Conservation (phyloP, 2,113 vertebrate species). For the Mastomys natalensis region DNA sequence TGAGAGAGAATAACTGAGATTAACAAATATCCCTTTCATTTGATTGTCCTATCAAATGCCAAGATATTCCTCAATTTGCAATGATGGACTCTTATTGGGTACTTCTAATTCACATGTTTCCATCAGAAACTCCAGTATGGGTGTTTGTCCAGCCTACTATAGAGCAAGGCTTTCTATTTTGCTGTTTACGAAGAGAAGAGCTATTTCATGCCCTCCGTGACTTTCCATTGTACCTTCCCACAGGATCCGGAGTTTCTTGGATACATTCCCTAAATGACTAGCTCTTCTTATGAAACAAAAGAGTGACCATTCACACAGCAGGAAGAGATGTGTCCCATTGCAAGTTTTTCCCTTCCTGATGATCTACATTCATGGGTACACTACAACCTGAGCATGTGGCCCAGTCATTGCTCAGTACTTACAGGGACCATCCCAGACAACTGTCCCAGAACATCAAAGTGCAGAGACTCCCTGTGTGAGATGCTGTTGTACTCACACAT, state of each 20-base stretch:
- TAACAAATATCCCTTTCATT: neutral
- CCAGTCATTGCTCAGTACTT: neutral
- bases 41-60: neutral
- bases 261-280: neutral
- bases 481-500: neutral
- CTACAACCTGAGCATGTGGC: neutral
- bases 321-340: neutral
- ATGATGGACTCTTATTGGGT: neutral
- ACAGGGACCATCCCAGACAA: neutral
- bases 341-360: neutral
- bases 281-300: neutral
- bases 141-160: neutral
- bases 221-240: neutral
- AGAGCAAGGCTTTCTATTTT: neutral
- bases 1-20: slow-evolving; percentile 12
- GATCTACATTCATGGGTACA: neutral
- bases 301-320: neutral
- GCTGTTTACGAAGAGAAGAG: neutral
- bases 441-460: neutral
- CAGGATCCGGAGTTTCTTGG: neutral
- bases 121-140: neutral
- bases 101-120: neutral
- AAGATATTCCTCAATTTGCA: slow-evolving; percentile 46
- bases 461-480: neutral
- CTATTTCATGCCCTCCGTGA: neutral